A percentile compares a stretch with the other conserved stretches of the same genome.
phyloP scores from a whole-genome alignment of 2,113 vertebrate species.

The Rynchops niger region DNA sequence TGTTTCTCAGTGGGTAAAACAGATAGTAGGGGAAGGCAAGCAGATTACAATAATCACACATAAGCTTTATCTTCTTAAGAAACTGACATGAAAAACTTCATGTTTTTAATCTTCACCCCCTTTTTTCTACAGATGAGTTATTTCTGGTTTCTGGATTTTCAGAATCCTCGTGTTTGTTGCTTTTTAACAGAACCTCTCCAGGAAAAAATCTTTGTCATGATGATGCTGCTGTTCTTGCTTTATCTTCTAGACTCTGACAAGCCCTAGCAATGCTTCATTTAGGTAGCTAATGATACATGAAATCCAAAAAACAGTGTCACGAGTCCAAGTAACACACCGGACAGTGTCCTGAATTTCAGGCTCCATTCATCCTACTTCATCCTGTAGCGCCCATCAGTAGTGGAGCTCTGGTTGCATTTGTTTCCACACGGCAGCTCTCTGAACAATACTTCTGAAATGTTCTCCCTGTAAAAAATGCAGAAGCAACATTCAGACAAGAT shows the following conservation, averaged over 20 bases:
- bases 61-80: neutral
- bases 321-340: neutral
- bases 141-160: neutral
- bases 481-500: neutral
- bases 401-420: neutral
- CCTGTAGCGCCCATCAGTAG: too few relatives aligned
- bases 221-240: neutral
- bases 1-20: neutral
- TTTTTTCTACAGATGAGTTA: neutral
- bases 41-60: neutral
- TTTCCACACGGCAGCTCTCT: neutral
- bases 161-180: neutral
- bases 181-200: neutral
- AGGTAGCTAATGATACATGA: neutral
- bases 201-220: neutral
- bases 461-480: neutral
- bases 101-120: neutral
- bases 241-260: neutral
- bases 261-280: neutral
- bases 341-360: neutral
- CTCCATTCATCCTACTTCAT: neutral
- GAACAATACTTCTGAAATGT: neutral
- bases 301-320: neutral
- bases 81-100: neutral
- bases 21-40: neutral